A percentile compares a stretch with the other conserved stretches of the same genome.
phyloP scores from a whole-genome alignment of 2,888 invertebrate genomes.

The Oithona nana region DNA sequence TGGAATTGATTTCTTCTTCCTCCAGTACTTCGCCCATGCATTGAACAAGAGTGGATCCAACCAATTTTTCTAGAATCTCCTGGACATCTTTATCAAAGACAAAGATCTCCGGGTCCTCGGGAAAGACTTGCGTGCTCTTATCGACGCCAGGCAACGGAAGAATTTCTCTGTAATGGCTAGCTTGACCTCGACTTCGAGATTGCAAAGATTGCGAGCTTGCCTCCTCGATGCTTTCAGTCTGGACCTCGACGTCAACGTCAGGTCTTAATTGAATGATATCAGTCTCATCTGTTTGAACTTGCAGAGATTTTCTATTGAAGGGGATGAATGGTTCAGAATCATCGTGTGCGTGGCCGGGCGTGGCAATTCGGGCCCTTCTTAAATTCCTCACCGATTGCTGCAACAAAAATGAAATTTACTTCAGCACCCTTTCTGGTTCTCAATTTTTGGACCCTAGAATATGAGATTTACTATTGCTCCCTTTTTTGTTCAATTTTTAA shows the following conservation, averaged over 20 bases:
- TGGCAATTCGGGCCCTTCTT: not conserved
- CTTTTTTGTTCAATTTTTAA: too few species aligned
- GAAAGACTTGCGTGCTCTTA: constrained; percentile 1
- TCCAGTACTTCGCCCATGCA: constrained; percentile 7
- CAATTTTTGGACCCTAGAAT: too few species aligned
- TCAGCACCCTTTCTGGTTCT: too few species aligned
- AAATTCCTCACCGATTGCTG: not conserved
- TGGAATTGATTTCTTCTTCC: constrained; percentile 7
- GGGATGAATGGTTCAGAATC: not conserved
- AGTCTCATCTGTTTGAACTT: not conserved
- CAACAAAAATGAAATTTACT: too few species aligned
- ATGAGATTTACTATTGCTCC: too few species aligned
- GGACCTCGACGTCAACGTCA: not conserved
- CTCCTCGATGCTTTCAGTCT: too few species aligned
- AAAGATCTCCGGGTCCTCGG: constrained; percentile 9
- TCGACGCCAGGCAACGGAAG: not conserved
- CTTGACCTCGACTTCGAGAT: not conserved
- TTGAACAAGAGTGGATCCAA: not conserved
- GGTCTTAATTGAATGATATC: not conserved
- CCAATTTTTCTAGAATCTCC: not conserved
- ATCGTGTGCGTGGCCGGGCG: too few species aligned
- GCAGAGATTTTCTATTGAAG: not conserved
- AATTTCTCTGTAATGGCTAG: not conserved
- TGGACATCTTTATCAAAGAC: constrained; percentile 5
- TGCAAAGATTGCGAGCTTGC: not conserved